Base-by-base conservation (phyloP, 2,888 invertebrate species). In the Bombyx huttoni region DNA sequence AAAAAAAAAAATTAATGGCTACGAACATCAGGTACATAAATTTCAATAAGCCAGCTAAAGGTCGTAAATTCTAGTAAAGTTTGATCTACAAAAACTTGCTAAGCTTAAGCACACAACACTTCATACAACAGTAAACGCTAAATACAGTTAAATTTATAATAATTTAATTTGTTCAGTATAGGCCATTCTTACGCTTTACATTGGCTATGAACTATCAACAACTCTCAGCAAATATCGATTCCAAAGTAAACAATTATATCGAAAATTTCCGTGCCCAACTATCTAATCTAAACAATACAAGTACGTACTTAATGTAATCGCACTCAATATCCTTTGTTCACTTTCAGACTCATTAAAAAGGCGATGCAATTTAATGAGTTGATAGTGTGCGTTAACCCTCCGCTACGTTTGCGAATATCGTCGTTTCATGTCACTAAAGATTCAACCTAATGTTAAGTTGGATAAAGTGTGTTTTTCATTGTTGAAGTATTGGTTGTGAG, bases 291-390 rank as follows among this genome's bases (percentile, higher is more conserved):
- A 73, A 76, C 79, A 75, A 75, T 75, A 78, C 79, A 81, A 82
- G 78, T 79, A 78, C 75, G 76, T 80, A 77, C 86, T 87, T 85
- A 86, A 85, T 86, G 87, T 87, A 87, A 87, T 86, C 87, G 87
- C 72, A 78, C 73, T 76, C 85, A 77, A 87, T 86, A 88, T 84
- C 87, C 87, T 88, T 88, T 88, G 87, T 88, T 88, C 85, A 86
- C 85, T 87, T 86, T 87, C 88, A 86, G 88, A 87, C 86, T 88
- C 88, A 88, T 88, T 88, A 88, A 88, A 88, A 88, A 87, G 81
- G 85, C 86, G 87, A 88, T 88, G 88, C 88, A 88, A 88, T 88
- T 88, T 88, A 88, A 88, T 87, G 86, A 87, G 81, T 85, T 85
- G 88, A 86, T 88, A 87, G 88, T 88, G 88, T 87, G 86, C 82